Evolutionary conservation across 2,113 vertebrate genomes (phyloP).

Genomic region (Hassar affinis): DNA sequence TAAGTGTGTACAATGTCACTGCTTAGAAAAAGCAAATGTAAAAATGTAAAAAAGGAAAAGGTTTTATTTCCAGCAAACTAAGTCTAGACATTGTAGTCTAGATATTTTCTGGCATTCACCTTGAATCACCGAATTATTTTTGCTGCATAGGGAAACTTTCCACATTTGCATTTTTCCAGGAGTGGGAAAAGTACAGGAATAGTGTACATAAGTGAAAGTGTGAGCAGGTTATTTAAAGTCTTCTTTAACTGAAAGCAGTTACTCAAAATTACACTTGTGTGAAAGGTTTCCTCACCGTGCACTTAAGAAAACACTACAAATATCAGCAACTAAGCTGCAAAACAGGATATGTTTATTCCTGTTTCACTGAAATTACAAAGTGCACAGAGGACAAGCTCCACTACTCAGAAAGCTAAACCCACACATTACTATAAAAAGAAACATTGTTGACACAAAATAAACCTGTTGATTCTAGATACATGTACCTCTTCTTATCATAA

Average conservation of each 20-base stretch:
- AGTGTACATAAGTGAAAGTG: neutral
- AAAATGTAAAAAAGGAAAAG: no score
- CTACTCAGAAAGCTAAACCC: conserved; percentile 14
- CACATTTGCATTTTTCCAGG: neutral
- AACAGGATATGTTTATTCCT: conserved; percentile 5
- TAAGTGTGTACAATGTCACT: neutral
- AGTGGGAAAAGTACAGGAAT: neutral
- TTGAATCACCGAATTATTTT: conserved; percentile 1
- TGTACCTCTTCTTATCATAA: conserved; percentile 24
- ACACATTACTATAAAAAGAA: conserved; percentile 34
- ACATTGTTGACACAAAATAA: conserved; percentile 36
- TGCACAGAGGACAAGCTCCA: conserved; percentile 6
- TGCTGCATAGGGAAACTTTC: neutral
- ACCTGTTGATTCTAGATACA: conserved; percentile 28
- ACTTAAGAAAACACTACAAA: no score
- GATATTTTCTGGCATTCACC: neutral
- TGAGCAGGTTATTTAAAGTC: neutral
- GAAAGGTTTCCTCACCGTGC: neutral
- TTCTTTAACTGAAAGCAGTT: neutral
- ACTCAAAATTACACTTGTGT: neutral
- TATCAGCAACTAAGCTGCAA: no score
- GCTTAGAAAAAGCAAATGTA: neutral
- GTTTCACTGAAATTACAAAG: conserved; percentile 1
- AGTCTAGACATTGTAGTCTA: neutral
- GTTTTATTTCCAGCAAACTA: neutral